Evolutionary conservation across 2,113 vertebrate species (phyloP).

Genomic region (Oreochromis niloticus): DNA sequence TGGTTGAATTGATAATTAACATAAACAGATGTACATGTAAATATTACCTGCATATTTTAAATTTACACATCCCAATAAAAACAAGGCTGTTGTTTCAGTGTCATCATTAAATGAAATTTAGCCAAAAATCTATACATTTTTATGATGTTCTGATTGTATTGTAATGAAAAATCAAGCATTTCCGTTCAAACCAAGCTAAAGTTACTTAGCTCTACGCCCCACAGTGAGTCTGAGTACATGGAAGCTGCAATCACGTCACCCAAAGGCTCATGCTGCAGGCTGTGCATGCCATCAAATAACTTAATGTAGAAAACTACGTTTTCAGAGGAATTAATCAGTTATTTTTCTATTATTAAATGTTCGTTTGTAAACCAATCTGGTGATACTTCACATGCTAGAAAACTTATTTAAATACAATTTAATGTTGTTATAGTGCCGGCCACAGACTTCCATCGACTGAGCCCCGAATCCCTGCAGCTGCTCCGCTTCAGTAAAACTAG

Average conservation of each 20-base stretch:
- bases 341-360: not conserved
- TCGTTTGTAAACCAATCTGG: not conserved
- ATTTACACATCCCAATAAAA: not conserved
- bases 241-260: not conserved
- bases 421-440: not conserved
- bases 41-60: not conserved
- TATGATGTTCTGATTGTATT: not conserved
- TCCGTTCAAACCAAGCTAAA: not conserved
- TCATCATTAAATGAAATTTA: not conserved
- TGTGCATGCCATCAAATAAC: not conserved
- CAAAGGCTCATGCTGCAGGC: not conserved
- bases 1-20: not conserved
- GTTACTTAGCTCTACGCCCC: not conserved
- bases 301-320: not conserved
- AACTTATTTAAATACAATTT: not conserved
- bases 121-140: not conserved
- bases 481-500: not conserved
- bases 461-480: not conserved
- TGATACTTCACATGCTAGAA: not conserved
- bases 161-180: not conserved
- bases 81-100: not conserved
- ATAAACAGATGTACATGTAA: not conserved
- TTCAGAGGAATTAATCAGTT: not conserved
- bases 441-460: not conserved
- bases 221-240: not conserved